These are phyloP conservation scores for Melanerpes aurifrons DNA, from an alignment of 2,113 vertebrate genomes.

Conservation along the genomic window DNA sequence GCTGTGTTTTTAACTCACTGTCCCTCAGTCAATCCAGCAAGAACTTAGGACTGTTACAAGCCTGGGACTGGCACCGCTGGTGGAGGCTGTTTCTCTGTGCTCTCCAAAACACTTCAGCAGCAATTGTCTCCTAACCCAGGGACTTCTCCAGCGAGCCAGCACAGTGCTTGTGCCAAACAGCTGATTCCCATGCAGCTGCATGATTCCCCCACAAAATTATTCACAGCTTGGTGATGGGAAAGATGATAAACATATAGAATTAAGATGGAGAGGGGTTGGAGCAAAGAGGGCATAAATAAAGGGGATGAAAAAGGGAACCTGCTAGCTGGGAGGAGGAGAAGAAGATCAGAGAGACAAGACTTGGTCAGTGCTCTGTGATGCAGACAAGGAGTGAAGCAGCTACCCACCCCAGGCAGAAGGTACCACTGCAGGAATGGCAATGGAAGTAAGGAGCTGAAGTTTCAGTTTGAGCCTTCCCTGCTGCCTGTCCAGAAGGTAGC, in stretches of 20 bases:
- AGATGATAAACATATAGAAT: constrained; percentile 31
- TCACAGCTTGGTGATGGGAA: constrained; percentile 23
- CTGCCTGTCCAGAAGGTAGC: neutral
- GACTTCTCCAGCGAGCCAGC: neutral
- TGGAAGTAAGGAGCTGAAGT: neutral
- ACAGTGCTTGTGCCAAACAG: constrained; percentile 22
- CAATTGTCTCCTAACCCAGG: constrained; percentile 6
- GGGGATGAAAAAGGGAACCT: neutral
- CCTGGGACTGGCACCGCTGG: neutral
- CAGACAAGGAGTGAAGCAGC: neutral
- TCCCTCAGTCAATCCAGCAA: neutral
- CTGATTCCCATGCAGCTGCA: constrained; percentile 53
- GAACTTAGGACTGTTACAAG: neutral
- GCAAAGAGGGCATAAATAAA: neutral
- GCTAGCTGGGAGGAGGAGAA: constrained; percentile 25
- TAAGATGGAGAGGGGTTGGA: neutral
- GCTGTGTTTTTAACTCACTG: neutral
- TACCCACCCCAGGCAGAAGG: neutral
- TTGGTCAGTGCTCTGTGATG: neutral
- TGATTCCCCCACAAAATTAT: neutral
- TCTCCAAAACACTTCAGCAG: neutral
- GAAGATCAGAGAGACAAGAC: neutral
- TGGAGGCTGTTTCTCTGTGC: neutral
- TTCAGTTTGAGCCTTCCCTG: neutral
- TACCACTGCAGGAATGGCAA: neutral